Evolutionary conservation across 2,113 vertebrate species (phyloP).

Genomic region (Notarius lentiginosus): DNA sequence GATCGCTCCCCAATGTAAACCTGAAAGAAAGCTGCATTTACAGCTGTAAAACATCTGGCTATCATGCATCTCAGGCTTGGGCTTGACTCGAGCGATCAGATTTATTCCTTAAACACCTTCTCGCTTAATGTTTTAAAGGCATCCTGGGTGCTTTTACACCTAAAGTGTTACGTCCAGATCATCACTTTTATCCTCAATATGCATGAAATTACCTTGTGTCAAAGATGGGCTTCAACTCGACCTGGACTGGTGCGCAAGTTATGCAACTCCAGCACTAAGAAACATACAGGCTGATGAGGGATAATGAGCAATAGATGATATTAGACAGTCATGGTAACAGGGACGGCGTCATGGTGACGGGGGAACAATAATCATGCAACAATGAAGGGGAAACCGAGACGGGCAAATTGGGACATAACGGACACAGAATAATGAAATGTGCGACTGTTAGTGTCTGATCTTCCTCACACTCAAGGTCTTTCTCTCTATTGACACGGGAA

Average conservation of each 20-base stretch:
- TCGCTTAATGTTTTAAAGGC: background rate
- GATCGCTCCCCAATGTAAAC: background rate
- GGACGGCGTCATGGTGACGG: background rate
- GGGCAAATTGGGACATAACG: background rate
- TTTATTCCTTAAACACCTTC: background rate
- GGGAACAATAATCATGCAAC: background rate
- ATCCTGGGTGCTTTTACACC: background rate
- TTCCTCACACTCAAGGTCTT: background rate
- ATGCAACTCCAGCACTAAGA: background rate
- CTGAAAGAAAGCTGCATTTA: background rate
- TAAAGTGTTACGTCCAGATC: background rate
- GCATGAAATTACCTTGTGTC: background rate
- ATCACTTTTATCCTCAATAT: background rate
- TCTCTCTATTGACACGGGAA: conserved; percentile 14
- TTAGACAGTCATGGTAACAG: no score
- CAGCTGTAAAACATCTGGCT: background rate
- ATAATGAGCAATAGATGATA: background rate
- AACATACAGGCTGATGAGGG: background rate
- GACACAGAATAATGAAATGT: background rate
- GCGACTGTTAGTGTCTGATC: background rate
- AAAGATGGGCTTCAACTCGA: background rate
- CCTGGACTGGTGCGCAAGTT: background rate
- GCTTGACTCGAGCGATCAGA: no score
- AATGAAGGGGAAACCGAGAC: background rate
- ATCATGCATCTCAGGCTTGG: background rate